Conservation (phyloP, 2,888 invertebrate species). For the Diachrysia chrysitis region DNA sequence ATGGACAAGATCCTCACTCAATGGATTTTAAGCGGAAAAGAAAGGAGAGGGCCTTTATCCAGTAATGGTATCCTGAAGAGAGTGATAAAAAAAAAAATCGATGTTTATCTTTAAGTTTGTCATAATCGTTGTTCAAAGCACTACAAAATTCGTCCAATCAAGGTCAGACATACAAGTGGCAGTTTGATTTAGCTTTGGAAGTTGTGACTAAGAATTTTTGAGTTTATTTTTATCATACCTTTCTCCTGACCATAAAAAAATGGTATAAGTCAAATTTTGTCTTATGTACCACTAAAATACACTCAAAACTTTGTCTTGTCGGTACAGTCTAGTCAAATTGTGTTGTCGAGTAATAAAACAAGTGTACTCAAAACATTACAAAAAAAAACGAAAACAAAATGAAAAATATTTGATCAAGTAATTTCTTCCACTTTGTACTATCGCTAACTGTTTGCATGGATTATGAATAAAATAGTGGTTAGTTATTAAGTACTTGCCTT, state of each 20-base stretch:
- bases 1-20: too few relatives aligned
- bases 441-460: slow-evolving; percentile 50
- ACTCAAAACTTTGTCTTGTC: background rate
- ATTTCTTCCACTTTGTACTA: slow-evolving; percentile 62
- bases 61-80: background rate
- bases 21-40: too few relatives aligned
- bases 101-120: background rate
- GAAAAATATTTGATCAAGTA: slow-evolving; percentile 46
- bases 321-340: slow-evolving; percentile 5
- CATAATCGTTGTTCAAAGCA: background rate
- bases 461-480: slow-evolving; percentile 31
- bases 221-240: background rate
- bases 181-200: slow-evolving; percentile 1
- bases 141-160: background rate
- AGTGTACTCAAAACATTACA: slow-evolving; percentile 19
- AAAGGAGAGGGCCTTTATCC: too few relatives aligned
- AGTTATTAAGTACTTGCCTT: slow-evolving; percentile 50
- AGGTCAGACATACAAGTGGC: background rate
- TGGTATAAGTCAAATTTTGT: background rate
- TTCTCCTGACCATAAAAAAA: background rate
- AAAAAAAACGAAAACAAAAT: slow-evolving; percentile 10
- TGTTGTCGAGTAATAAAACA: slow-evolving; percentile 46
- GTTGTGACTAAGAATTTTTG: too few relatives aligned
- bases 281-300: background rate
- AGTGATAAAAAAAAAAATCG: background rate